Evolutionary conservation across 1,140 invertebrate species (phyloP).

Genomic region (Drosophila rhopaloa): DNA sequence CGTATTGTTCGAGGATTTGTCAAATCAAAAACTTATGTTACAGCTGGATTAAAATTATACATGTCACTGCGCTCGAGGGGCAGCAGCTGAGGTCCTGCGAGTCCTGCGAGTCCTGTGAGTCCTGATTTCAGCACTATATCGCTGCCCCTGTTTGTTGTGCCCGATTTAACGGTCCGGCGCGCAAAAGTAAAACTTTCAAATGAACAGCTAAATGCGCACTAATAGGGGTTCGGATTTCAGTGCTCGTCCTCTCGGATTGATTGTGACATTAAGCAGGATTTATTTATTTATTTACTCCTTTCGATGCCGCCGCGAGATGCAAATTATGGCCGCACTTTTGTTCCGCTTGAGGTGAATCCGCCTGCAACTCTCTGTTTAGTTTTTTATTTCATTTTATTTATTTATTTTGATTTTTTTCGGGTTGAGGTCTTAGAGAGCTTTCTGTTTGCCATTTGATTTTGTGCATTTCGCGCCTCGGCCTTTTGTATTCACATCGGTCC

Average conservation of each 20-base stretch:
- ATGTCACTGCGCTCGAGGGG: conserved; percentile 62
- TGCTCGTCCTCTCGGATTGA: conserved; percentile 67
- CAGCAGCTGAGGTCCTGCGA: conserved; percentile 43
- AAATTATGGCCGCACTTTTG: conserved; percentile 73
- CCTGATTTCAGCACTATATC: conserved; percentile 28
- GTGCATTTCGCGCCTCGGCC: conserved; percentile 46
- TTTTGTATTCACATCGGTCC: not conserved
- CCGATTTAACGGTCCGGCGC: conserved; percentile 83
- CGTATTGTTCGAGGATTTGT: conserved; percentile 72
- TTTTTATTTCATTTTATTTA: not conserved
- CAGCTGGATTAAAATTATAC: conserved; percentile 83
- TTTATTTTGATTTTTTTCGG: not conserved
- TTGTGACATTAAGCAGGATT: conserved; percentile 84
- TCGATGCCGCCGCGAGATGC: conserved; percentile 63
- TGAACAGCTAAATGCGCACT: conserved; percentile 84
- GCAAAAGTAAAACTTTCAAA: conserved; percentile 83
- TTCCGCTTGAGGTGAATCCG: conserved; percentile 47
- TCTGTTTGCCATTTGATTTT: conserved; percentile 57
- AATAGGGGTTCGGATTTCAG: conserved; percentile 84
- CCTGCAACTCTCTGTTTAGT: conserved; percentile 3
- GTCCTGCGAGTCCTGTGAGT: conserved; percentile 15
- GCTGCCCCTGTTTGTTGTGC: conserved; percentile 49
- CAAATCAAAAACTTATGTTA: conserved; percentile 84
- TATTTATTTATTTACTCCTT: conserved; percentile 84
- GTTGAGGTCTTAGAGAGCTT: conserved; percentile 45